phyloP scores from a whole-genome alignment of 2,113 vertebrate species.

The Larimichthys polyactis region DNA sequence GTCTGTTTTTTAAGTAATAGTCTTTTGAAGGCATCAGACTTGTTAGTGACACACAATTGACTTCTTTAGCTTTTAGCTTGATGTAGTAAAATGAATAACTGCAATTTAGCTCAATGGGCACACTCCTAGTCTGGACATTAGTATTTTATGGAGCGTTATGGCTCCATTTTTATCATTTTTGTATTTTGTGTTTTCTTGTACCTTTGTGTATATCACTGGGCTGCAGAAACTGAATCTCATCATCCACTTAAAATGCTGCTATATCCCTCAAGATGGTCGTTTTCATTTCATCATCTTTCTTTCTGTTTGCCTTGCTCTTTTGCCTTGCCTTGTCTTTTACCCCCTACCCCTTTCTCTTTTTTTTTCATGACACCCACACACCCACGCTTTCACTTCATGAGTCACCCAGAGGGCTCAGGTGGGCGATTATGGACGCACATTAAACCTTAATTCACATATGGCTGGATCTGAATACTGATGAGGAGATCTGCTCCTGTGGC shows the following conservation, averaged over 20 bases:
- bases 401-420: slow-evolving; percentile 71
- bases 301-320: slow-evolving; percentile 13
- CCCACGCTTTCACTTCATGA: slow-evolving; percentile 24
- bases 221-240: slow-evolving; percentile 5
- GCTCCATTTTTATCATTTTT: neutral
- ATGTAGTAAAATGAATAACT: slow-evolving; percentile 63
- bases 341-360: neutral
- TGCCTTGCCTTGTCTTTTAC: slow-evolving; percentile 9
- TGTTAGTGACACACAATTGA: slow-evolving; percentile 78
- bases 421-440: slow-evolving; percentile 71
- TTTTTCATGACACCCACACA: slow-evolving; percentile 1
- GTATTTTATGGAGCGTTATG: slow-evolving; percentile 2
- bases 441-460: slow-evolving; percentile 74
- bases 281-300: slow-evolving; percentile 5
- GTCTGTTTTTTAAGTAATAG: slow-evolving; percentile 65
- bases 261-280: neutral
- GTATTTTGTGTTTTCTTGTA: neutral
- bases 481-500: slow-evolving; percentile 71
- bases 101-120: slow-evolving; percentile 61
- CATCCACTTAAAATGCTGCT: neutral
- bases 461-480: slow-evolving; percentile 77
- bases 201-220: neutral
- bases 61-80: slow-evolving; percentile 55
- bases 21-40: slow-evolving; percentile 67
- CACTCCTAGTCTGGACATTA: slow-evolving; percentile 25